Base-by-base conservation (phyloP, 2,888 invertebrate genomes). In the Phyllotreta cruciferae region DNA sequence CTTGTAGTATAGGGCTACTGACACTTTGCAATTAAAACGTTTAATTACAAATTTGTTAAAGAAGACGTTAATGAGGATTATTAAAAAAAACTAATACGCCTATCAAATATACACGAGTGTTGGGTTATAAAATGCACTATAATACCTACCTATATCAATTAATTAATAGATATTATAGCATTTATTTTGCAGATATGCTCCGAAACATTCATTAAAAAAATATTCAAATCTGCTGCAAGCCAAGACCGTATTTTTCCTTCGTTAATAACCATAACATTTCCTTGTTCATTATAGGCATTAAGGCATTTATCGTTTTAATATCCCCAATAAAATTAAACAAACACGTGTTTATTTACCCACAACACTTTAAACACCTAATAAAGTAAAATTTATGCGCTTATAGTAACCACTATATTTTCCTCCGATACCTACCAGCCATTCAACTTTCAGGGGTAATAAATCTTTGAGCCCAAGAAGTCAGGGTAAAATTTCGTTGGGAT, bases 301-400 rank as follows among this genome's bases (percentile, higher is more conserved):
- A 37, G 37, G 38, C 38, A 37, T 52, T 52, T 37, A 52, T 52
- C 37, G 52, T 37, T 52, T 52, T 52, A 37, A 52, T 52, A 52
- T 52, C 37, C 36, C 52, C 38, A 37, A 52, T 52, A 52, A 52
- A 52, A 52, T 52, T 68, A 69, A 69, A 68, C 68, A 67, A 69
- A 69, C 70, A 71, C 49, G 62, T 69, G 67, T 62, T 66, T 66
- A 60, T 53, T 61, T 66, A 63, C 52, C 67, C 64, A 68, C 63
- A 72, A 69, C 67, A 70, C 66, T 70, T 70, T 68, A 71, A 56
- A 64, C 67, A 70, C 70, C 69, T 74, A 76, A 78, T 78, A 78
- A 78, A 77, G 75, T 74, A 75, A 71, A 76, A 79, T 78, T 78
- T 79, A 78, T 79, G 77, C 75, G 77, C 75, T 77, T 73, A 75